phyloP scores from a whole-genome alignment of 35 echinoderm and acorn worm genomes.

The Stichopus chloronotus region DNA sequence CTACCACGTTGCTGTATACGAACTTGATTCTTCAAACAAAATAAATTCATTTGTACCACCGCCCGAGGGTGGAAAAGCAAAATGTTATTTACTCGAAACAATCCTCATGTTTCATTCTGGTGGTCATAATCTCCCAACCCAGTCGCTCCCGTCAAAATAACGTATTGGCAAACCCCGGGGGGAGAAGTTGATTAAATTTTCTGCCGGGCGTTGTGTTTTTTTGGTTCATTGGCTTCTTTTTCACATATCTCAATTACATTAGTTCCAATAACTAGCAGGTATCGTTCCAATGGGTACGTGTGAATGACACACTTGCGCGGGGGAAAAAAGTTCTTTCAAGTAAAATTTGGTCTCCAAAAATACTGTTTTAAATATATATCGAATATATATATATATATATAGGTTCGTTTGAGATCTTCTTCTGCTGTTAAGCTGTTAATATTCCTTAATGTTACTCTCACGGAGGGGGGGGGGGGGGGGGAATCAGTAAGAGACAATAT shows the following conservation, averaged over 20 bases:
- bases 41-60: constrained; percentile 44
- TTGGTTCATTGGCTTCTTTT: constrained; percentile 47
- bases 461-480: too few species aligned
- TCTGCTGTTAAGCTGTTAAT: too few species aligned
- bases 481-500: too few species aligned
- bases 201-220: constrained; percentile 50
- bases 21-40: constrained; percentile 33
- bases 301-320: constrained; percentile 27
- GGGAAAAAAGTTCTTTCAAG: neutral
- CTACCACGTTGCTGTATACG: neutral
- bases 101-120: constrained; percentile 48
- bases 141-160: constrained; percentile 50
- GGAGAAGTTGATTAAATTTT: constrained; percentile 43
- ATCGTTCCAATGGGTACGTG: constrained; percentile 19
- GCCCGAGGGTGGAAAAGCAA: constrained; percentile 20
- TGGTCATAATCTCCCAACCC: constrained; percentile 39
- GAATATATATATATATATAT: too few species aligned
- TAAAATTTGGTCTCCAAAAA: neutral
- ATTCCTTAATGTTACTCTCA: too few species aligned
- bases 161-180: constrained; percentile 10
- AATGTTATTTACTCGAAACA: constrained; percentile 43
- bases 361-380: too few species aligned
- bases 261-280: constrained; percentile 44
- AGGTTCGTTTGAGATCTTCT: too few species aligned
- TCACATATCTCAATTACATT: constrained; percentile 54